phyloP scores from a whole-genome alignment of 2,113 vertebrate genomes.

The Damaliscus lunatus region DNA sequence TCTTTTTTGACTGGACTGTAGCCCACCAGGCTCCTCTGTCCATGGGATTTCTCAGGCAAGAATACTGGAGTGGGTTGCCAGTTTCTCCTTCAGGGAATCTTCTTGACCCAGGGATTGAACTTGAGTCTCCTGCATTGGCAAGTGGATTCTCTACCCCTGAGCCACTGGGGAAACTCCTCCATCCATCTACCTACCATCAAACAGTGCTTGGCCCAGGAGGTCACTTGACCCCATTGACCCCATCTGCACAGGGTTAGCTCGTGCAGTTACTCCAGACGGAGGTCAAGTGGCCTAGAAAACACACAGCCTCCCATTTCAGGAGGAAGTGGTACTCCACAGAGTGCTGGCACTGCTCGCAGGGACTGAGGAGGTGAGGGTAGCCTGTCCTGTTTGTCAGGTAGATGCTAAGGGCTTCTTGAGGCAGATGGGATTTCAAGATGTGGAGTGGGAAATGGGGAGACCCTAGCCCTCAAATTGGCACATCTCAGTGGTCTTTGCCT shows the following conservation, averaged over 20 bases:
- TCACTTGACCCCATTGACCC: too few relatives aligned
- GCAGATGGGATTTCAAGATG: background rate
- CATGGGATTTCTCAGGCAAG: background rate
- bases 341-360: background rate
- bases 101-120: background rate
- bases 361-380: accelerated
- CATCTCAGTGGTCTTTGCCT: accelerated
- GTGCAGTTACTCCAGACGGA: background rate
- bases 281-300: background rate
- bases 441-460: background rate
- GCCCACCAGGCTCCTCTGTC: background rate
- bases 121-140: background rate
- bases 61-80: background rate
- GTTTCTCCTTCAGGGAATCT: background rate
- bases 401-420: background rate
- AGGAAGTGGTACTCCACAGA: too few relatives aligned
- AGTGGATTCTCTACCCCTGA: background rate
- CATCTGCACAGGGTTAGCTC: accelerated
- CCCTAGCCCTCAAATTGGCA: accelerated
- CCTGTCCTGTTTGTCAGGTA: accelerated
- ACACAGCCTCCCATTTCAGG: accelerated
- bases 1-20: background rate
- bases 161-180: background rate
- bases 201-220: background rate
- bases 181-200: background rate